Percentiles rank a stretch among this genome's conserved stretches.
phyloP scores from a whole-genome alignment of 2,113 vertebrate species.

The Eptatretus burgeri region DNA sequence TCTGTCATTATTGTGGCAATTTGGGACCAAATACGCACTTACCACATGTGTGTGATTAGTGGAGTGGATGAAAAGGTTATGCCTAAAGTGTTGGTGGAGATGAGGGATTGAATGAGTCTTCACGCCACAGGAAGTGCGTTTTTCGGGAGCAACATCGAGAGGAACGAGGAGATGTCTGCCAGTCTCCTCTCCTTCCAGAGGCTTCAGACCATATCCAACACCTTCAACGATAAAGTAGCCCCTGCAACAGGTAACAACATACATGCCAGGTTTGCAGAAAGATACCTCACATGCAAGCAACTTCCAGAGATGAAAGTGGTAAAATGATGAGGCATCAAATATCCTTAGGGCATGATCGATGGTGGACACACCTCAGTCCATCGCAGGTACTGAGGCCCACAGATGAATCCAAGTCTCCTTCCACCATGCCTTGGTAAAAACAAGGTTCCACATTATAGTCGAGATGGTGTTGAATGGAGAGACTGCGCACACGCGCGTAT shows the following conservation, averaged over 20 bases:
- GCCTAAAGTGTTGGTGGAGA: neutral
- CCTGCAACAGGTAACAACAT: neutral
- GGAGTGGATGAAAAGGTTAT: neutral
- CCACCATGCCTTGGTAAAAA: conserved; percentile 2
- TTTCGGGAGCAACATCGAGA: neutral
- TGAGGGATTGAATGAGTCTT: neutral
- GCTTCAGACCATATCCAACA: neutral
- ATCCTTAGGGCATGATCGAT: neutral
- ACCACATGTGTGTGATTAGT: neutral
- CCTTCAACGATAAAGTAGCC: neutral
- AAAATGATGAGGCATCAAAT: neutral
- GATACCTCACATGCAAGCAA: neutral
- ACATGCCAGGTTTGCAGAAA: neutral
- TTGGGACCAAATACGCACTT: no score
- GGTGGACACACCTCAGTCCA: neutral
- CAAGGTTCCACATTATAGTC: neutral
- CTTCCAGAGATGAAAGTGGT: neutral
- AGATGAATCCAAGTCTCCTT: neutral
- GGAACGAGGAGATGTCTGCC: neutral
- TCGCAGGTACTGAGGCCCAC: conserved; percentile 5
- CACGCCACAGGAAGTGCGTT: neutral
- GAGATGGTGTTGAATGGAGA: no score
- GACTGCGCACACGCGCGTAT: no score
- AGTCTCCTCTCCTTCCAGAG: neutral
- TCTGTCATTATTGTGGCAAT: no score